Base-by-base conservation (phyloP, 1,140 invertebrate genomes). In the Brachionus koreanus region DNA sequence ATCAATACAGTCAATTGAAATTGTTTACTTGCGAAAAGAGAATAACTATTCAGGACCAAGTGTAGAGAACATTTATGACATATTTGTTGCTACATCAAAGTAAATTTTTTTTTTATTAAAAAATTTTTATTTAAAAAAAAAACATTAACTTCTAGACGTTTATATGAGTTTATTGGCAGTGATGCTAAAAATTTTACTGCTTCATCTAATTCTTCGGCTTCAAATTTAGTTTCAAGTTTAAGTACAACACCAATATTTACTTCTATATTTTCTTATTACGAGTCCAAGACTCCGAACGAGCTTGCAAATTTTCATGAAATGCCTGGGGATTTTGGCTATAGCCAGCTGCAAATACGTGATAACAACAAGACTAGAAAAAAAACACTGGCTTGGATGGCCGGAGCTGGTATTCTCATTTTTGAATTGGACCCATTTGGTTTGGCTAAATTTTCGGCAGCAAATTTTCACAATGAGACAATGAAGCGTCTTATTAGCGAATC, bases 301-400 rank as follows among this genome's bases (percentile, higher is more conserved):
- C 91, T 83, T 90, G 91, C 84, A n/a, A 85, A 86, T 77, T 94
- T 92, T 84, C 91, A 92, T 84, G 92, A 95, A 85, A 90, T 94
- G 42, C 92, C 93, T 33, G 94, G 92, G 29, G 90, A 91, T 29
- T 88, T 94, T 29, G 91, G 91, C 49, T 94, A 93, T 87, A 96
- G 94, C 2, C 91, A 91, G 85, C 89, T 97, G 42, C 92, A 93
- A 84, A 92, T 79, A 95, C 84, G 95, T 91, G 87, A 93, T 92
- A 84, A 91, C 92, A 84, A 90, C 89, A 67, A 89, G 91, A 82
- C 90, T 90, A 85, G 89, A 89, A 83, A 94, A 13, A 92, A 91
- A 86, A 90, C 91, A n/a, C 94, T 95, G 90, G 93, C 93, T 5
- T 96, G 94, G 95, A 89, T 95, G 83, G 93, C 93, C 10, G 92